Evolutionary conservation across 2,888 invertebrate species (phyloP), one percentile per base, ranked within the genome.

Genomic region (Pteria penguin): DNA sequence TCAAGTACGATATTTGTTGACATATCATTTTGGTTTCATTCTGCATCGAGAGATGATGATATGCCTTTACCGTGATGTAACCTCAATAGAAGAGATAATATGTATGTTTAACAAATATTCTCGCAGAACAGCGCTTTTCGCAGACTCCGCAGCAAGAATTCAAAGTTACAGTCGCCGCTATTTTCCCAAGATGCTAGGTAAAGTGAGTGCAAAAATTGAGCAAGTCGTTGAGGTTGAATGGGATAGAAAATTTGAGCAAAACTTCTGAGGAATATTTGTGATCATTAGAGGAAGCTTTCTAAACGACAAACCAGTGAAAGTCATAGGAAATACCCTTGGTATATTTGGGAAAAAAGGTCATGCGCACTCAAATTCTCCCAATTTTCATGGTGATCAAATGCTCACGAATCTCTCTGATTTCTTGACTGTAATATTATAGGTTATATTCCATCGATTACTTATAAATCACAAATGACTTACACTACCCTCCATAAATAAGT

Each of bases 211-310:
- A 75, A 52, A 45, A 57, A 31, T 70, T 33, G 24, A 63, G 63
- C 62, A 55, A 55, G 69, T 33, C 29, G 52, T 69, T 62, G 32
- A 61, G 75, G 62, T 75, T 70, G 69, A 75, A 54, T 62, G 75
- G 63, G 55, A 75, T 57, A 45, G 75, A 69, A 75, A 75, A 75
- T 75, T 75, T 70, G 70, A 63, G 68, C 26, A 60, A 22, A 26
- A 60, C 60, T 26, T 60, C 60, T 60, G 27, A 60, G 60, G 27
- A 60, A 60, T 26, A 26, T 22, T 18, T 4, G 4, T 29, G 60
- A 29, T 60, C 24, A 27, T 26, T 60, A 27, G 22, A 26, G 27
- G 8, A 5, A 22, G 18, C 24, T 60, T 27, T 60, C 27, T 24
- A 26, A 22, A 24, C 27, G 60, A 22, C 22, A 60, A 60, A 60